Evolutionary conservation across 2,797 vertebrate species (phyloP), one percentile per base, ranked within the genome.

Genomic region (Oryzias dopingdopingensis): DNA sequence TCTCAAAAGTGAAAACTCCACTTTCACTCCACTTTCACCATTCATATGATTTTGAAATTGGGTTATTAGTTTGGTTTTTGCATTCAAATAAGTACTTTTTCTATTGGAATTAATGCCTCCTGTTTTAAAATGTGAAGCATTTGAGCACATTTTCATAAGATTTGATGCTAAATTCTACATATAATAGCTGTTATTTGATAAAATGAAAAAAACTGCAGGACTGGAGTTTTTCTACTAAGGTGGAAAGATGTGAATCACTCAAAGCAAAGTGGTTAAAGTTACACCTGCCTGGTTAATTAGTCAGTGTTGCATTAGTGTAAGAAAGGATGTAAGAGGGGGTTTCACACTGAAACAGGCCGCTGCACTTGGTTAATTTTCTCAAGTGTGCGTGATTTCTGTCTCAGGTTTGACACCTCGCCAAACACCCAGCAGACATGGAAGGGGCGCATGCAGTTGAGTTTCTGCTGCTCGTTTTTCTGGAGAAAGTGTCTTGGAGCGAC

Each of bases 221-320:
- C 17, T 18, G 1, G 42, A 17, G 44, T 18, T 18, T 24, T 49
- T 32, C 44, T 46, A 10, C 42, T 14, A 60, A 52, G 45, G 20
- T 57, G 52, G 56, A 57, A 17, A 49, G 50, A 42, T 40, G 16
- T 52, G 49, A 66, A 70, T 65, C 65, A 69, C 67, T 81, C 66
- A 73, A 67, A 72, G 42, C 17, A 14, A 20, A 4, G 59, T 63
- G 62, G 92, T 92, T 92, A 92, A 92, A 87, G 67, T 76, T 90
- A 89, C 58, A 91, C 89, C 48, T 44, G 46, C 51, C 77, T 75
- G 72, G 89, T 89, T 90, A 89, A 89, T 89, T 85, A 89, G 85
- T 90, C 76, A 80, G 82, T 84, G 84, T 87, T 86, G 84, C 67
- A 76, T 83, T 76, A 62, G 77, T 73, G 79, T 78, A 65, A 42